These are phyloP conservation scores for Charadrius vociferus DNA, from an alignment of 2,113 vertebrate species.

Conservation along the genomic window DNA sequence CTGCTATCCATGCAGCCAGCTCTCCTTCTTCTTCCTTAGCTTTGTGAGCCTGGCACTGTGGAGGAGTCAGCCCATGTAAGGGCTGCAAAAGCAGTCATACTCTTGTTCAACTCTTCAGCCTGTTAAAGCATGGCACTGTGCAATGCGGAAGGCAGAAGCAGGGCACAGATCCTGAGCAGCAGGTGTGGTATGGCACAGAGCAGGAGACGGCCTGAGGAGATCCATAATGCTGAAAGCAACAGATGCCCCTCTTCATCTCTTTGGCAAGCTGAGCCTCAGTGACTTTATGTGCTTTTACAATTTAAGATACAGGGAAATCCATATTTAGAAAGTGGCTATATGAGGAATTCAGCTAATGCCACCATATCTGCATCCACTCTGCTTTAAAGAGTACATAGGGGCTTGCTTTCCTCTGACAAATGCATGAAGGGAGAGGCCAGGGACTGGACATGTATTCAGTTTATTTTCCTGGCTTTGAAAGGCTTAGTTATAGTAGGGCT, in stretches of 20 bases:
- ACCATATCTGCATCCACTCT: neutral
- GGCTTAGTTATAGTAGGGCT: conserved; percentile 15
- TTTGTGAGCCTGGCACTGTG: neutral
- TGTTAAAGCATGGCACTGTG: neutral
- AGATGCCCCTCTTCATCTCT: neutral
- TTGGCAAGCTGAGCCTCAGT: neutral
- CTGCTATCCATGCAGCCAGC: neutral
- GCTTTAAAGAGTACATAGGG: neutral
- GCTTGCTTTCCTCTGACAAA: neutral
- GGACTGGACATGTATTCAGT: neutral
- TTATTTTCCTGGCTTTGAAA: conserved; percentile 32
- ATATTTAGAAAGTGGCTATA: neutral
- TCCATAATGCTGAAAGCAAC: neutral
- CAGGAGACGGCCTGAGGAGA: neutral
- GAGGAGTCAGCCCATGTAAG: neutral
- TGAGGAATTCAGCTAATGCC: neutral
- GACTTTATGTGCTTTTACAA: neutral
- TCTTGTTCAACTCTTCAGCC: neutral
- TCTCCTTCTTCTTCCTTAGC: neutral
- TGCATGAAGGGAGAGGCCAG: neutral
- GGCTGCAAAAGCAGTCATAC: neutral
- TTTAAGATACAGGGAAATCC: neutral
- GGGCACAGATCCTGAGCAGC: neutral
- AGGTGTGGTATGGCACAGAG: neutral
- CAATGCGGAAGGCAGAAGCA: neutral